Evolutionary conservation across 2,113 vertebrate genomes (phyloP).

Genomic region (Bucco capensis): DNA sequence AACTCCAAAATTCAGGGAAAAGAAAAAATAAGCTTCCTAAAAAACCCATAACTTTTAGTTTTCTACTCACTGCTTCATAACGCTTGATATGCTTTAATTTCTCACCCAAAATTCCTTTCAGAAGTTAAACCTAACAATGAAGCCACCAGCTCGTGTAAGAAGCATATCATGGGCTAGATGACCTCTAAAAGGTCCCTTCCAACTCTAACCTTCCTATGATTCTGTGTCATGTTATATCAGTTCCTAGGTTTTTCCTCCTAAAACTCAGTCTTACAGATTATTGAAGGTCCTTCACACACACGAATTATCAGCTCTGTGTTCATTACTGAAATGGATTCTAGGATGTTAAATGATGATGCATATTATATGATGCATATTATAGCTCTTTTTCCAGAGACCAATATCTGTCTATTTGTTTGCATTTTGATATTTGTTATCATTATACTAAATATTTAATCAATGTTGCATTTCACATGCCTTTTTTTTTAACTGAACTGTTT

Average conservation of each 20-base stretch:
- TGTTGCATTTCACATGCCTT: not conserved
- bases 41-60: fast-evolving
- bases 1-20: not conserved
- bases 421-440: not conserved
- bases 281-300: not conserved
- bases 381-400: not conserved
- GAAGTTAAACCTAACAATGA: not conserved
- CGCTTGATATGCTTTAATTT: not conserved
- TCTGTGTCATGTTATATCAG: not conserved
- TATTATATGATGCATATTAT: not conserved
- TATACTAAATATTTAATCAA: not conserved
- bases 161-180: not conserved
- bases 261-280: not conserved
- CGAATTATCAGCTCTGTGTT: not conserved
- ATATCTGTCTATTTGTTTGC: not conserved
- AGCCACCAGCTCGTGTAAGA: not conserved
- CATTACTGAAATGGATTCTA: not conserved
- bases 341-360: not conserved
- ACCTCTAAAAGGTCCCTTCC: too few species aligned
- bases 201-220: too few species aligned
- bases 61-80: not conserved
- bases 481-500: not conserved
- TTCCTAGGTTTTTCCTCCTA: not conserved
- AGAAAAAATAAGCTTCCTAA: not conserved
- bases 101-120: not conserved